Percentiles rank a stretch among this genome's conserved stretches.
phyloP scores from a whole-genome alignment of 2,888 invertebrate species.

The Cremastinae sp. region DNA sequence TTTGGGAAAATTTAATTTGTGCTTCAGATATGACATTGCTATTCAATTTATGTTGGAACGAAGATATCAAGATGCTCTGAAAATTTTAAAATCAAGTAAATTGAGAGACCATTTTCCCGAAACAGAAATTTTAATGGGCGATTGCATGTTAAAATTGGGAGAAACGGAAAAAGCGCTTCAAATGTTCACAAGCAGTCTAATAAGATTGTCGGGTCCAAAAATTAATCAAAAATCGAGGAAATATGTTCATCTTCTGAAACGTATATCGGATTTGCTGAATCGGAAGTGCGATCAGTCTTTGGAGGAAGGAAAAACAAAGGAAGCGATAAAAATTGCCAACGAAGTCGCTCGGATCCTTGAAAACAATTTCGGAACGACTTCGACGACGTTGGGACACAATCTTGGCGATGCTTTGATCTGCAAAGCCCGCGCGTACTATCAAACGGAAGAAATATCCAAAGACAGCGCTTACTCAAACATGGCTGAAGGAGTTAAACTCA shows the following conservation, averaged over 20 bases:
- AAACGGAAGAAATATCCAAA: constrained; percentile 13
- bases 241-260: constrained; percentile 51
- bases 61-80: constrained; percentile 53
- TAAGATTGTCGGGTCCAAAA: constrained; percentile 22
- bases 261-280: constrained; percentile 64
- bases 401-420: constrained; percentile 54
- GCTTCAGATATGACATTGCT: constrained; percentile 60
- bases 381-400: constrained; percentile 44
- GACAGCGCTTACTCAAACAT: constrained; percentile 15
- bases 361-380: constrained; percentile 3
- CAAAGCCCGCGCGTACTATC: constrained; percentile 47
- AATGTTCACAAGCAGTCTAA: constrained; percentile 46
- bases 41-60: constrained; percentile 56
- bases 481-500: constrained; percentile 54
- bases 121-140: constrained; percentile 54
- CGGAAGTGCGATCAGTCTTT: constrained; percentile 45
- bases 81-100: constrained; percentile 44
- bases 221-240: constrained; percentile 36
- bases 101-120: constrained; percentile 47
- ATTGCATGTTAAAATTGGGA: constrained; percentile 53
- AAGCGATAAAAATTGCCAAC: constrained; percentile 48
- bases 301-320: constrained; percentile 33
- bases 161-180: constrained; percentile 46
- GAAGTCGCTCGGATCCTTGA: constrained; percentile 38
- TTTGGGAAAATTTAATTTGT: neutral